Evolutionary conservation across 2,113 vertebrate species (phyloP), one percentile per base, ranked within the genome.

Genomic region (Pterocles gutturalis): DNA sequence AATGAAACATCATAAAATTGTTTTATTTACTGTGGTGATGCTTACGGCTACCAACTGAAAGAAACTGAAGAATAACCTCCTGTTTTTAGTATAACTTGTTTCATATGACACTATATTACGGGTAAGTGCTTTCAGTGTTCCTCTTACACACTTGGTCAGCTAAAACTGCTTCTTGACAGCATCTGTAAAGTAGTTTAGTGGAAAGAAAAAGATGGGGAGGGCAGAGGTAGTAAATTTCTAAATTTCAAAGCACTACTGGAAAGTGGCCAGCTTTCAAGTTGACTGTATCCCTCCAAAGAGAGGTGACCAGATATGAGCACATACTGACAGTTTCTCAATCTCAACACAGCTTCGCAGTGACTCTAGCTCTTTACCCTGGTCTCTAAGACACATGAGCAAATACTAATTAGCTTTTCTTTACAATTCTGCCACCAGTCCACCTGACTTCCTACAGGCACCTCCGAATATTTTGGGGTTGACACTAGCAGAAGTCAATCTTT

Each of bases 401-500:
- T 60, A 90, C 5, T 61, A 4, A 61, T 51, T 90, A 72, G 51
- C 11, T 53, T 83, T 83, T 65, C 69, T 85, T 83, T 60, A 71
- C 14, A 33, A 15, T 87, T 88, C 24, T 62, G 45, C 49, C 60
- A 75, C n/a, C 75, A 67, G 46, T 58, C 53, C 5, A 3, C 58
- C 31, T 51, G 33, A 69, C n/a, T 54, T 53, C 62, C 41, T 58
- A 53, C 22, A 77, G 54, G 34, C 12, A 87, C 7, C 34, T 71
- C 20, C 54, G 43, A 33, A 4, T 43, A 33, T 58, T 78, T 51
- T 76, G n/a, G 66, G 22, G 54, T 41, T 71, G 83, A 65, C 19
- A 24, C 38, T 69, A 85, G 41, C 10, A 67, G 75, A 90, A 92
- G 46, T 65, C 87, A 54, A 41, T 54, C 82, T 87, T 93, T 49